Percentiles rank a stretch among this genome's conserved stretches.
Conservation (phyloP, 1,140 invertebrate genomes). For the Scaptomyza graminum region DNA sequence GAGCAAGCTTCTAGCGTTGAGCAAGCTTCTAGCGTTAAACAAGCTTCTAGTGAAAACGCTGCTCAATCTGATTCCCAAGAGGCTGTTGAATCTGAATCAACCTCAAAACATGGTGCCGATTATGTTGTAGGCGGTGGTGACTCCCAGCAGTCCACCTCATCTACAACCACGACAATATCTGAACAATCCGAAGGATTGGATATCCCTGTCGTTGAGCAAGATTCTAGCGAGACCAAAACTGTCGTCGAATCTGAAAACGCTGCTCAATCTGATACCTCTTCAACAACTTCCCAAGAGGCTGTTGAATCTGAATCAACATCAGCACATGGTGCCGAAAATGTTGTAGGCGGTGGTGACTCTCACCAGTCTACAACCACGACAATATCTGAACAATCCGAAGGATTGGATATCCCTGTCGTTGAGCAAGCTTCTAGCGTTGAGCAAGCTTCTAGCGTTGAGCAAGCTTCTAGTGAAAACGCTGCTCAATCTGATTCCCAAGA, state of each 20-base stretch:
- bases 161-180: slow-evolving; percentile 17
- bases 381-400: neutral
- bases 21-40: too few relatives aligned
- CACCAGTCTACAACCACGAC: too few relatives aligned
- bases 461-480: too few relatives aligned
- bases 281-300: neutral
- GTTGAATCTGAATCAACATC: neutral
- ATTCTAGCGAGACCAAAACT: too few relatives aligned
- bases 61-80: too few relatives aligned
- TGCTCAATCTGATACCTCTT: too few relatives aligned
- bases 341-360: neutral
- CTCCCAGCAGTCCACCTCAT: neutral
- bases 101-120: neutral
- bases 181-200: neutral
- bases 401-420: neutral
- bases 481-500: too few relatives aligned
- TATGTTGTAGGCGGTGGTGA: neutral
- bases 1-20: neutral
- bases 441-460: too few relatives aligned
- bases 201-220: neutral
- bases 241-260: too few relatives aligned
- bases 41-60: too few relatives aligned
- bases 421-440: neutral
- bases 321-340: neutral
- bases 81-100: too few relatives aligned